Percentiles rank a stretch among this genome's conserved stretches.
Evolutionary conservation across 1,140 invertebrate species (phyloP).

Genomic region (Drosophila malerkotliana): DNA sequence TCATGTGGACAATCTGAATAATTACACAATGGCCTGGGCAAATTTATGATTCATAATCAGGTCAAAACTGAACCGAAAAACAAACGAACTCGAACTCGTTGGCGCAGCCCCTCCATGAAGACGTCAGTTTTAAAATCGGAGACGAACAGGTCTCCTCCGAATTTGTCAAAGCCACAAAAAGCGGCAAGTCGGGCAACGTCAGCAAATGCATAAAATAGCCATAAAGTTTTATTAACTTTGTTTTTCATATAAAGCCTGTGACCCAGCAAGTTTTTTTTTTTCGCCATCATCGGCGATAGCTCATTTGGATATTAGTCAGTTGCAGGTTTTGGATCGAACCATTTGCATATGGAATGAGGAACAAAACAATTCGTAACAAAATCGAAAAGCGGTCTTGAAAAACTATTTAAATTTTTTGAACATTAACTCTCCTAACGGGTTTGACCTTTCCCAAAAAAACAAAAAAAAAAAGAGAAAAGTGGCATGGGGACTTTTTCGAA

Average conservation of each 20-base stretch:
- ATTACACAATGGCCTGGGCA: constrained; percentile 28
- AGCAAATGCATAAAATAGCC: constrained; percentile 67
- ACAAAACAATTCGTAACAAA: constrained; percentile 26
- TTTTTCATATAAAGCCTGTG: constrained; percentile 30
- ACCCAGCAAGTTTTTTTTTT: constrained; percentile 43
- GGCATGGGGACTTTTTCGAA: background rate
- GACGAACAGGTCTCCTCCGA: constrained; percentile 39
- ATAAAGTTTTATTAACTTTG: constrained; percentile 53
- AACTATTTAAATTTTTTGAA: constrained; percentile 16
- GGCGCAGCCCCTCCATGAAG: constrained; percentile 30
- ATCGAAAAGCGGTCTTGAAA: background rate
- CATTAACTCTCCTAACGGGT: constrained; percentile 18
- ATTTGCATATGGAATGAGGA: constrained; percentile 50
- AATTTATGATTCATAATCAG: constrained; percentile 42
- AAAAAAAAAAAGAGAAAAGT: constrained; percentile 10
- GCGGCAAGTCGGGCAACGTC: constrained; percentile 15
- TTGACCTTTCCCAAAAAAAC: constrained; percentile 46
- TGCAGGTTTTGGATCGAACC: constrained; percentile 39
- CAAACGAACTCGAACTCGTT: constrained; percentile 33
- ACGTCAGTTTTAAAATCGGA: constrained; percentile 6
- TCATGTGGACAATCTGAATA: constrained; percentile 32
- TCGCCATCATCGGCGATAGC: constrained; percentile 32
- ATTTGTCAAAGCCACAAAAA: constrained; percentile 51
- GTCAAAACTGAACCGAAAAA: constrained; percentile 32
- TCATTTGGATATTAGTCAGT: constrained; percentile 43